phyloP scores from a whole-genome alignment of 2,888 invertebrate genomes.

The Ctenicera cuprea region DNA sequence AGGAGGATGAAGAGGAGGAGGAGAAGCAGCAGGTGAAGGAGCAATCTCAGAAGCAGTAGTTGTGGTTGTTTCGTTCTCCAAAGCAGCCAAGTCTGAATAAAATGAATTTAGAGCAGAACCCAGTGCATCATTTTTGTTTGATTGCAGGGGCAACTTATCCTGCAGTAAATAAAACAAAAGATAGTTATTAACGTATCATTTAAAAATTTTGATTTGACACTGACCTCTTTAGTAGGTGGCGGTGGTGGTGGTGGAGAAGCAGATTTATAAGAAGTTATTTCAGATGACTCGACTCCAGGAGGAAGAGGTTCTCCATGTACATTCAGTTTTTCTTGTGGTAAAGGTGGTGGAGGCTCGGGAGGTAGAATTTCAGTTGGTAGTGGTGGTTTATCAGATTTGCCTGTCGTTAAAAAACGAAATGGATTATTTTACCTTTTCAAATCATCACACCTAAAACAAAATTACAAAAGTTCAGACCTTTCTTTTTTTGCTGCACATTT shows the following conservation, averaged over 20 bases:
- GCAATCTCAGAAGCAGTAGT: background rate
- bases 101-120: slow-evolving; percentile 77
- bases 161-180: slow-evolving; percentile 59
- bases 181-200: background rate
- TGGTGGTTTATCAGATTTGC: slow-evolving; percentile 35
- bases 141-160: slow-evolving; percentile 56
- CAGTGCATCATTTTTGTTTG: slow-evolving; percentile 66
- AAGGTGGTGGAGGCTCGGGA: slow-evolving; percentile 55
- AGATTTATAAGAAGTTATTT: slow-evolving; percentile 4
- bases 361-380: slow-evolving; percentile 46
- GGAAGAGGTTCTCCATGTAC: slow-evolving; percentile 72
- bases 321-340: slow-evolving; percentile 38
- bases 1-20: background rate
- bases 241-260: slow-evolving; percentile 2
- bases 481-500: slow-evolving; percentile 19
- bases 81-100: slow-evolving; percentile 77
- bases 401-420: slow-evolving; percentile 29
- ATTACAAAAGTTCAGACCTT: slow-evolving; percentile 2
- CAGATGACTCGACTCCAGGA: slow-evolving; percentile 73
- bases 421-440: background rate
- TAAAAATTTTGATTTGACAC: background rate
- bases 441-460: background rate
- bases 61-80: slow-evolving; percentile 67
- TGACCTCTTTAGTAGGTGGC: background rate
- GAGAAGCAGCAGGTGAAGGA: background rate